These are phyloP conservation scores for Muraenolepis orangiensis DNA, from an alignment of 2,797 vertebrate species.

Conservation along the genomic window DNA sequence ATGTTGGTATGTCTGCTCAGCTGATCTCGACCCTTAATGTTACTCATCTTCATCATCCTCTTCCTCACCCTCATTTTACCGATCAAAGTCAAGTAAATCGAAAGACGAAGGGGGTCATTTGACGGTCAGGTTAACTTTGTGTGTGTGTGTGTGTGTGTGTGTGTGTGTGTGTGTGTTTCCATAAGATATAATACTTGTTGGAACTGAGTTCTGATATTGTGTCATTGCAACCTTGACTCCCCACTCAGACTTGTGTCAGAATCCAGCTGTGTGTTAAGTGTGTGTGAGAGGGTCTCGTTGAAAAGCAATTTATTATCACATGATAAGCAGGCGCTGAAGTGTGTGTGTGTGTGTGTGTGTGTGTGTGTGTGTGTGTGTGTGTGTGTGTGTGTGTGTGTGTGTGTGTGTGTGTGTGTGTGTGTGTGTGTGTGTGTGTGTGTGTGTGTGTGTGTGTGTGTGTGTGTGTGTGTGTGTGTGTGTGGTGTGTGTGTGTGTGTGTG, in stretches of 20 bases:
- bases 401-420: neutral
- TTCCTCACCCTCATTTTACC: neutral
- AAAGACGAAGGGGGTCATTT: too few relatives aligned
- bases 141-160: too few relatives aligned
- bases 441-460: slow-evolving; percentile 5
- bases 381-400: slow-evolving; percentile 1
- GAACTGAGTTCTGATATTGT: neutral
- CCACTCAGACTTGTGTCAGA: neutral
- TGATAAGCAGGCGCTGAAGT: slow-evolving; percentile 2
- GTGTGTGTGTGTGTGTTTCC: neutral
- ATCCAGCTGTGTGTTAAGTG: neutral
- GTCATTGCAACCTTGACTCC: slow-evolving; percentile 1
- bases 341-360: slow-evolving; percentile 2
- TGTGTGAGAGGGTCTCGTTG: neutral
- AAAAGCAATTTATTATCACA: neutral
- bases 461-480: slow-evolving; percentile 4
- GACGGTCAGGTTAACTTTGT: too few relatives aligned
- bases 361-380: neutral
- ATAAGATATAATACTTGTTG: neutral
- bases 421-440: too few relatives aligned
- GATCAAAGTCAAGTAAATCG: too few relatives aligned
- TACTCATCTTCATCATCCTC: neutral
- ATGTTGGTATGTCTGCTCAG: neutral
- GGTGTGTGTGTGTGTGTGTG: neutral
- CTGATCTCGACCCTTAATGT: neutral